Base-by-base conservation (phyloP, 2,113 vertebrate genomes). In the Syngnathus floridae region DNA sequence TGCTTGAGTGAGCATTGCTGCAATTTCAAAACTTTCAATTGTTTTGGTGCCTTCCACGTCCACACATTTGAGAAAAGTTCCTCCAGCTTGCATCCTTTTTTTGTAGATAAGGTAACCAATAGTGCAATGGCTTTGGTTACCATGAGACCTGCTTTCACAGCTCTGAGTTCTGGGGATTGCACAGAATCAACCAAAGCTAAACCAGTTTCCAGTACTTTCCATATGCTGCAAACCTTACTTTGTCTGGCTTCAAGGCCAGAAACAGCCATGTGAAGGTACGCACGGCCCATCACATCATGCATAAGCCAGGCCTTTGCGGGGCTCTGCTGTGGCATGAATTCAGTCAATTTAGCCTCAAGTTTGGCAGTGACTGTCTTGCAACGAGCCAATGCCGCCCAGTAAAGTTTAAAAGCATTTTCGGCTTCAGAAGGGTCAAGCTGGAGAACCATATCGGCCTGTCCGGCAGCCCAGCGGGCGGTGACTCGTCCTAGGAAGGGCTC, bases 391-490 rank as follows among this genome's bases (percentile, higher is more conserved):
- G 82, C 49, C 0, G 76, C 60, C 1, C 38, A 72, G 5, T 93
- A 78, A 40, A 95, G 88, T 1, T 79, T 83, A 2, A 85, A 48
- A 41, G 76, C 77, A 8, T 82, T 55, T 56, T 58, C 67, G 12
- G 64, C 64, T n/a, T 87, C 73, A 13, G n/a, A 69, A 2, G 70
- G 77, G 57, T 85, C 80, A 37, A 78, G 57, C 35, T 77, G 76
- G 55, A 82, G 67, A 48, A 79, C 70, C 4, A 86, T 51, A 22
- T 85, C 79, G 0, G 91, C 93, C 0, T 82, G 87, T 31, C 82
- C 72, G 9, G 92, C 75, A 0, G 90, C 85, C 96, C 95, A 98
- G 64, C 79, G 90, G 36, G 92, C 90, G 62, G 92, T 90, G 66
- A 92, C 80, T 0, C 80, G 84, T 0, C 89, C 90, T 69, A 97